Percentiles rank a stretch among this genome's conserved stretches.
Evolutionary conservation across 2,888 invertebrate species (phyloP).

Genomic region (Melinaea menophilus): DNA sequence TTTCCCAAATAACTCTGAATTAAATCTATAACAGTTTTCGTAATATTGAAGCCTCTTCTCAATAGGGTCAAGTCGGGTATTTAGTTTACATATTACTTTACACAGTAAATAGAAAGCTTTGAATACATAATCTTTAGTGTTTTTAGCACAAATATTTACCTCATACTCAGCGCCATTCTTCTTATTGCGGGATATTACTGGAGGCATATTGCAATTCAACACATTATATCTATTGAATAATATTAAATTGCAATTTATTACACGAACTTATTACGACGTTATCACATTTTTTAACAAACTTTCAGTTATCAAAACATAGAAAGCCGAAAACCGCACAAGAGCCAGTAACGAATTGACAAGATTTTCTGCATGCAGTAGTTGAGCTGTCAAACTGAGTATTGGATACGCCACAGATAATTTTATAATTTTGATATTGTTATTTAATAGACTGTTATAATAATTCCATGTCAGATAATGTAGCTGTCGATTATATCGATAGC

Average conservation of each 20-base stretch:
- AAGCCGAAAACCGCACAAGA: slow-evolving; percentile 46
- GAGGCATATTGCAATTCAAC: slow-evolving; percentile 54
- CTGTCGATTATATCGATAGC: too few relatives aligned
- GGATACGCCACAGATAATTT: neutral
- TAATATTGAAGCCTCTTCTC: neutral
- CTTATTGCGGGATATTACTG: slow-evolving; percentile 69
- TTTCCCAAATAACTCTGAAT: neutral
- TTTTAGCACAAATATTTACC: slow-evolving; percentile 52
- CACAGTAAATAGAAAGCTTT: slow-evolving; percentile 27
- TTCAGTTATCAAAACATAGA: slow-evolving; percentile 34
- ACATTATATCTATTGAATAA: neutral
- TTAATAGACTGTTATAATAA: too few relatives aligned
- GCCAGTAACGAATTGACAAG: slow-evolving; percentile 35
- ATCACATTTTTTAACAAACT: slow-evolving; percentile 31
- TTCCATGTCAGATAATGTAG: too few relatives aligned
- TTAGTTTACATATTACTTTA: slow-evolving; percentile 12
- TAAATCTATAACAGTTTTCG: neutral
- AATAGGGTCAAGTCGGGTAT: slow-evolving; percentile 13
- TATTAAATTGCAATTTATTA: neutral
- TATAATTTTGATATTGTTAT: too few relatives aligned
- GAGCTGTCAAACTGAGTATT: neutral
- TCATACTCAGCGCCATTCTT: slow-evolving; percentile 72
- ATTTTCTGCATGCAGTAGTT: slow-evolving; percentile 15
- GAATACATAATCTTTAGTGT: slow-evolving; percentile 26
- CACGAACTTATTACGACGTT: slow-evolving; percentile 12